phyloP scores from a whole-genome alignment of 2,113 vertebrate genomes.

The Python bivittatus region DNA sequence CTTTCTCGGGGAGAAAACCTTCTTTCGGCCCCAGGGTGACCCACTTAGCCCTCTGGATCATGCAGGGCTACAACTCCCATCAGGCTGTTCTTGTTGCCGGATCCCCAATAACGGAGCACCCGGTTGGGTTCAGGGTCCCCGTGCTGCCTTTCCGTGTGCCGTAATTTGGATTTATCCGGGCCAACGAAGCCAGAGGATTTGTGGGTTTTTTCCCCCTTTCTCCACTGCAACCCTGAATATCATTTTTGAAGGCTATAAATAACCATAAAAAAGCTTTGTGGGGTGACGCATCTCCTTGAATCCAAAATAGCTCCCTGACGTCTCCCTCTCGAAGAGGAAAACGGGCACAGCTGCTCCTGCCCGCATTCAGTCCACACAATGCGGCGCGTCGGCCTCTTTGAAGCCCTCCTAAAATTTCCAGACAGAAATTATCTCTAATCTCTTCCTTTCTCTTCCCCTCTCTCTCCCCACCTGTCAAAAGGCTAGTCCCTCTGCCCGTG shows the following conservation, averaged over 20 bases:
- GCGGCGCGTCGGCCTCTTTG: background rate
- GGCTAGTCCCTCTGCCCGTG: background rate
- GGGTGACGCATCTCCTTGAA: background rate
- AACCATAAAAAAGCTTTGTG: background rate
- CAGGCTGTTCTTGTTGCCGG: background rate
- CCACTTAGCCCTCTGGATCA: background rate
- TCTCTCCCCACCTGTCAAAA: background rate
- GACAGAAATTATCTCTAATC: background rate
- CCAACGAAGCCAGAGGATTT: background rate
- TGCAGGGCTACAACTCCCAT: background rate
- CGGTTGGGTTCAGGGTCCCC: background rate
- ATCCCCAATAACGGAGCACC: background rate
- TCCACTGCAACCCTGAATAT: background rate
- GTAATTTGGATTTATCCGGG: background rate
- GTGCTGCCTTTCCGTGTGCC: background rate
- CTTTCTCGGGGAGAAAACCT: too few species aligned
- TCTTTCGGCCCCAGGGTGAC: too few species aligned
- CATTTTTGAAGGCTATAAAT: background rate
- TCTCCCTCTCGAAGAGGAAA: background rate
- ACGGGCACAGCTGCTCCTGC: background rate
- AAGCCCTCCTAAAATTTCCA: slow-evolving; percentile 10
- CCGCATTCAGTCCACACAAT: background rate
- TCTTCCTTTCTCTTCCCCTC: background rate
- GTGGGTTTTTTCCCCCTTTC: rapidly evolving
- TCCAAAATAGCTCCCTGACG: background rate